These are phyloP conservation scores for Sesamia nonagrioides DNA, from an alignment of 1,140 invertebrate genomes.

Conservation along the genomic window DNA sequence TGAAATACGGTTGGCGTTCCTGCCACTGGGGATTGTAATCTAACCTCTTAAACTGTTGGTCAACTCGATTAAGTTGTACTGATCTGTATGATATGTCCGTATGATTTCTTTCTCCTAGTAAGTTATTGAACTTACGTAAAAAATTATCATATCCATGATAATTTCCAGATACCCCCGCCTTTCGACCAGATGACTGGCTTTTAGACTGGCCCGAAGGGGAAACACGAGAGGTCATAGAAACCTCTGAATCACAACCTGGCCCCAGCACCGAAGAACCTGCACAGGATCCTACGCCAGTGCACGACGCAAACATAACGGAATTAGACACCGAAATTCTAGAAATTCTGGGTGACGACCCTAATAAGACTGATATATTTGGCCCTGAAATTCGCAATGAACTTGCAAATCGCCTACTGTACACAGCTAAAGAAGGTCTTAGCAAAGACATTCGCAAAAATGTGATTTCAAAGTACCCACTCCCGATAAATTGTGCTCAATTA, in stretches of 20 bases:
- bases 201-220: neutral
- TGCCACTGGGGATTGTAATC: neutral
- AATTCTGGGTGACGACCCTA: neutral
- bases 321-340: neutral
- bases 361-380: neutral
- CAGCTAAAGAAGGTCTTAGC: neutral
- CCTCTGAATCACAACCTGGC: neutral
- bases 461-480: neutral
- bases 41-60: neutral
- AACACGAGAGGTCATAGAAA: neutral
- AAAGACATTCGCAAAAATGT: neutral
- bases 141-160: conserved; percentile 6
- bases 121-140: neutral
- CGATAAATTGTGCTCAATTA: neutral
- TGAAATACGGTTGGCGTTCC: conserved; percentile 1
- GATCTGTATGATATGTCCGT: too few species aligned
- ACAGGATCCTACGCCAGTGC: neutral
- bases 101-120: too few species aligned
- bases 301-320: neutral
- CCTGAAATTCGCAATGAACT: neutral
- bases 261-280: neutral
- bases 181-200: neutral
- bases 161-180: neutral
- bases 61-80: conserved; percentile 9
- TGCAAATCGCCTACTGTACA: neutral